These are phyloP conservation scores for Argya squamiceps DNA, from an alignment of 2,797 vertebrate species.

Conservation along the genomic window DNA sequence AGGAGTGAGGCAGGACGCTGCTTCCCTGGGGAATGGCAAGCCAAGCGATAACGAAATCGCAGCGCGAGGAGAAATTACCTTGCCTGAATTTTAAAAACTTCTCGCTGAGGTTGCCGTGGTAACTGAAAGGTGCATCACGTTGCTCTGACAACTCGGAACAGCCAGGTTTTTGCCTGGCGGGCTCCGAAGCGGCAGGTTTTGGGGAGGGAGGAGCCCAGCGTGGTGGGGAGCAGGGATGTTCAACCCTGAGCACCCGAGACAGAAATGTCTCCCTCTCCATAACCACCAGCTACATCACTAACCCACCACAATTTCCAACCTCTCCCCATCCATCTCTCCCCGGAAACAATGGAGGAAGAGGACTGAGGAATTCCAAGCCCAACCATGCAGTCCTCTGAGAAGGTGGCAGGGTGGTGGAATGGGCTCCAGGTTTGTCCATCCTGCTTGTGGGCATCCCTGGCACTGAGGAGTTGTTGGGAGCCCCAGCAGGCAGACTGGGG, in stretches of 20 bases:
- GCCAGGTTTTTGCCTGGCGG: constrained; percentile 72
- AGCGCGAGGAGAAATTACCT: constrained; percentile 77
- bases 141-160: constrained; percentile 80
- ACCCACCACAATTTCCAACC: not conserved
- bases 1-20: not conserved
- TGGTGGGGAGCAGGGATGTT: not conserved
- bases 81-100: constrained; percentile 82
- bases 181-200: not conserved
- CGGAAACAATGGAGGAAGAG: not conserved
- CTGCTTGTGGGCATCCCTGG: not conserved
- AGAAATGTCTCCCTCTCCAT: not conserved
- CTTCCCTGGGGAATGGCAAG: constrained; percentile 39
- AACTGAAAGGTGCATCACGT: constrained; percentile 85
- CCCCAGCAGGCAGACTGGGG: not conserved
- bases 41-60: constrained; percentile 52
- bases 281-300: not conserved
- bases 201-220: not conserved
- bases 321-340: not conserved
- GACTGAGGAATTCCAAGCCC: not conserved
- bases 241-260: not conserved
- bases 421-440: not conserved
- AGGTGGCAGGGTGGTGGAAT: not conserved
- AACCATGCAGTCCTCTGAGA: fast-evolving
- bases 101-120: constrained; percentile 77
- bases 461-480: not conserved